phyloP scores from a whole-genome alignment of 2,113 vertebrate genomes.

The Hemichromis elongatus region DNA sequence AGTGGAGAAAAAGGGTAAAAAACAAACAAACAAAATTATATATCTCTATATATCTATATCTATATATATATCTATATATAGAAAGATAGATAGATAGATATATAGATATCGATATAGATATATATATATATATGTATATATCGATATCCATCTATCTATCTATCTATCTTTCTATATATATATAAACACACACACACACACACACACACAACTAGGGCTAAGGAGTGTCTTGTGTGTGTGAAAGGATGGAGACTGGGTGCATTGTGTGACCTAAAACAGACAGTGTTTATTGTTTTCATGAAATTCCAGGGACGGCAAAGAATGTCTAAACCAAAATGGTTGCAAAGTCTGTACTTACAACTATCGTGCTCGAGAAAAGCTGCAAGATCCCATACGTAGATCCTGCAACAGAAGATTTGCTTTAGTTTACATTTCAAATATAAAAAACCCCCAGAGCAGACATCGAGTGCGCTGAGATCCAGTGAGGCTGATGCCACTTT shows the following conservation, averaged over 20 bases:
- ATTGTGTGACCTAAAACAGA: slow-evolving; percentile 7
- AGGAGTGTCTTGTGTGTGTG: neutral
- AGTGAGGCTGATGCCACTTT: neutral
- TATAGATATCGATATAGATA: no score
- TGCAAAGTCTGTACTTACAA: slow-evolving; percentile 80
- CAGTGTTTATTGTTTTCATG: slow-evolving; percentile 51
- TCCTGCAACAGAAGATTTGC: slow-evolving; percentile 70
- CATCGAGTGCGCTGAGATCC: neutral
- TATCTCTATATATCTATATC: neutral
- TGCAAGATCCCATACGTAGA: slow-evolving; percentile 91
- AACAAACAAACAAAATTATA: no score
- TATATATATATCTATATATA: no score
- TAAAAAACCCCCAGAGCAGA: neutral
- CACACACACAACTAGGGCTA: neutral
- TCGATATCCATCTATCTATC: no score
- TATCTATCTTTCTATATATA: no score
- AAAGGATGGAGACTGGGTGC: neutral
- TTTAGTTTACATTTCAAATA: neutral
- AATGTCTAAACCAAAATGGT: neutral
- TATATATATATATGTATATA: neutral
- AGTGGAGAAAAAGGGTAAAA: neutral
- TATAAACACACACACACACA: no score
- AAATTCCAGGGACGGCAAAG: slow-evolving; percentile 28
- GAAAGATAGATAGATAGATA: neutral
- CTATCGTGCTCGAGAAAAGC: slow-evolving; percentile 90